These are phyloP conservation scores for Anguilla rostrata DNA, from an alignment of 2,113 vertebrate species.

Conservation along the genomic window DNA sequence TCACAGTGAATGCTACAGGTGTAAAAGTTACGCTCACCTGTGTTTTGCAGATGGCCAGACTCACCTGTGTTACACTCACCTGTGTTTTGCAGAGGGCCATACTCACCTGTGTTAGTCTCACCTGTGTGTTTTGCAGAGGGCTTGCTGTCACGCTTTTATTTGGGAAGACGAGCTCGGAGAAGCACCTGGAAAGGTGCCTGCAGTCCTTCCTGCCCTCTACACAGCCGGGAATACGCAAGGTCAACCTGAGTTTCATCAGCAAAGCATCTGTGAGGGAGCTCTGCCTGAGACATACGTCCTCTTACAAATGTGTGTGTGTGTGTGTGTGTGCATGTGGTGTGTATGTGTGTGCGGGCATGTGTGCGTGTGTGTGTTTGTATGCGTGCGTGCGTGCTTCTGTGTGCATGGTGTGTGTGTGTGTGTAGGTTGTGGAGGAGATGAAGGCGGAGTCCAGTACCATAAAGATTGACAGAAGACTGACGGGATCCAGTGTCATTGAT, in stretches of 20 bases:
- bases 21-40: too few species aligned
- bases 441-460: slow-evolving; percentile 85
- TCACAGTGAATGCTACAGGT: too few species aligned
- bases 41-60: slow-evolving; percentile 71
- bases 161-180: slow-evolving; percentile 97
- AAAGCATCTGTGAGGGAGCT: too few species aligned
- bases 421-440: slow-evolving; percentile 92
- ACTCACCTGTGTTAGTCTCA: too few species aligned
- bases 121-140: slow-evolving; percentile 69
- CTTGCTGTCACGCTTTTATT: slow-evolving; percentile 91
- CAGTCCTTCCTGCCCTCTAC: slow-evolving; percentile 88
- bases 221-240: slow-evolving; percentile 86
- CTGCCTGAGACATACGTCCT: too few species aligned
- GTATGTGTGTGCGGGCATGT: slow-evolving; percentile 68
- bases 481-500: slow-evolving; percentile 95
- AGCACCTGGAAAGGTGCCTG: slow-evolving; percentile 91
- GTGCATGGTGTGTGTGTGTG: background rate
- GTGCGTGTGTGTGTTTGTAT: background rate
- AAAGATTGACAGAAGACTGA: slow-evolving; percentile 95
- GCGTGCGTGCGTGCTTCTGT: background rate
- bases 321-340: background rate
- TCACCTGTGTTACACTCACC: too few species aligned
- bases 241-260: slow-evolving; percentile 51
- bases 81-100: slow-evolving; percentile 71
- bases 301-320: too few species aligned